These are phyloP conservation scores for Caenorhabditis afra DNA, from an alignment of 2,888 invertebrate species.

Conservation along the genomic window DNA sequence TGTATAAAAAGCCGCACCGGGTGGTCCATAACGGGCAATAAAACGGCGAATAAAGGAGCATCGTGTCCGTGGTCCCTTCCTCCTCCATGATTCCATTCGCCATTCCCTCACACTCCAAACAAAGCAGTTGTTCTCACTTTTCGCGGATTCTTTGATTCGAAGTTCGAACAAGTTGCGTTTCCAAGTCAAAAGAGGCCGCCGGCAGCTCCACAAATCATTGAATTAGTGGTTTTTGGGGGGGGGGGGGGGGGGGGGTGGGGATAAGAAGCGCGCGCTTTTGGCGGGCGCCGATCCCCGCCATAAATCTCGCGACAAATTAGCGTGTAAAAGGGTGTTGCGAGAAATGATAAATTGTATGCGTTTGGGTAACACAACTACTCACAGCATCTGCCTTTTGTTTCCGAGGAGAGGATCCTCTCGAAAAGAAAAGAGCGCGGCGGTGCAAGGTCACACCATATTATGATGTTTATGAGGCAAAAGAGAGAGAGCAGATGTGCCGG, in stretches of 20 bases:
- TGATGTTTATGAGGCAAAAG: constrained; percentile 37
- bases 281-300: constrained; percentile 2
- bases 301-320: constrained; percentile 41
- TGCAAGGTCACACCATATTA: constrained; percentile 44
- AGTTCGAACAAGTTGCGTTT: constrained; percentile 1
- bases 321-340: not conserved
- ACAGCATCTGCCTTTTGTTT: constrained; percentile 51
- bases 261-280: constrained; percentile 24
- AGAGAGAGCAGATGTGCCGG: constrained; percentile 13
- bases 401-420: constrained; percentile 22
- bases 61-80: not conserved
- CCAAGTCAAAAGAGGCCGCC: constrained; percentile 15
- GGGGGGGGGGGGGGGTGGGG: no score
- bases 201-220: constrained; percentile 27
- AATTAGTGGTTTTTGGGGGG: constrained; percentile 42
- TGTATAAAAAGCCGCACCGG: constrained; percentile 23
- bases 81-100: not conserved
- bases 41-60: not conserved
- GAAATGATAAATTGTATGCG: constrained; percentile 29
- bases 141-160: not conserved
- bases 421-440: not conserved
- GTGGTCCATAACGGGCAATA: constrained; percentile 13
- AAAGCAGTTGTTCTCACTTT: not conserved
- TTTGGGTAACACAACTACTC: constrained; percentile 44
- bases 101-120: not conserved